Percentiles rank a stretch among this genome's conserved stretches.
Evolutionary conservation across 2,797 vertebrate genomes (phyloP).

Genomic region (Alectoris magna): DNA sequence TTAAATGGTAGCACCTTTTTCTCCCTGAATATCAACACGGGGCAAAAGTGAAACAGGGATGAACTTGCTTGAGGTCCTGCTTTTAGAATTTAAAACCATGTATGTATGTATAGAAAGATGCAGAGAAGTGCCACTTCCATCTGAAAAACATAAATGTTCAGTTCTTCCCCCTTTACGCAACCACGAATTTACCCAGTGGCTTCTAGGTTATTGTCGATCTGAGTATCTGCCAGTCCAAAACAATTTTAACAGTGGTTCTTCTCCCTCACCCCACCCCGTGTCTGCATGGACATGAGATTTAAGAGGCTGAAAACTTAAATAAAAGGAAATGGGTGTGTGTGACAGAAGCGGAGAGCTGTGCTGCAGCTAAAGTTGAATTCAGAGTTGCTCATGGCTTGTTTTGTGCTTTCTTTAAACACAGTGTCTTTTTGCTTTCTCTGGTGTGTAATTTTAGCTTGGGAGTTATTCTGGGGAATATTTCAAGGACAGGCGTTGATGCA

Average conservation of each 20-base stretch:
- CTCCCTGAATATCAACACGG: background rate
- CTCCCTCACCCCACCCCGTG: background rate
- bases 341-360: background rate
- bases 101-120: background rate
- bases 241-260: background rate
- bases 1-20: background rate
- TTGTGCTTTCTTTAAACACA: background rate
- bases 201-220: background rate
- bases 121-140: background rate
- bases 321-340: background rate
- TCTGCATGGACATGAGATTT: fast-evolving
- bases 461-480: slow-evolving; percentile 2
- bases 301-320: background rate
- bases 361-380: background rate
- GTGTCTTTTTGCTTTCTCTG: background rate
- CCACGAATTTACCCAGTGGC: background rate
- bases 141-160: background rate
- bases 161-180: background rate
- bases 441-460: slow-evolving; percentile 20
- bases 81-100: background rate
- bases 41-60: background rate
- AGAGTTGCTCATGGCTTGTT: background rate
- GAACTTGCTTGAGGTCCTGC: background rate
- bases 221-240: background rate
- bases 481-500: background rate